These are phyloP conservation scores for Castor canadensis DNA, from an alignment of 2,113 vertebrate species.

Conservation along the genomic window DNA sequence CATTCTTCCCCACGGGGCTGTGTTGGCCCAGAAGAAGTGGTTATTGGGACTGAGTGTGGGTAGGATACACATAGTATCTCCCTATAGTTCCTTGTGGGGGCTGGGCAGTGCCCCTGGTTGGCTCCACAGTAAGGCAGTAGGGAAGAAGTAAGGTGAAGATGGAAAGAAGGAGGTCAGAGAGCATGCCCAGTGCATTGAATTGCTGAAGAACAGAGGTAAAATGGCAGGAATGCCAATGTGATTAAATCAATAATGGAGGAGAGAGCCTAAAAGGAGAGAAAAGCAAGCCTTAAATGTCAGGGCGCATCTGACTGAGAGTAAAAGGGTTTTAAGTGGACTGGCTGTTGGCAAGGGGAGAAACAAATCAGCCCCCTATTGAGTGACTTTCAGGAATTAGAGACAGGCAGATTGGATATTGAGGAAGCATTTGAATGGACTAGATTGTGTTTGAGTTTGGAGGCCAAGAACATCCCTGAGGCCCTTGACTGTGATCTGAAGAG, in stretches of 20 bases:
- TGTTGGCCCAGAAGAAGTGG: background rate
- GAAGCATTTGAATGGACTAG: background rate
- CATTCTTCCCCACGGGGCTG: background rate
- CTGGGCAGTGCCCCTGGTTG: fast-evolving
- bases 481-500: background rate
- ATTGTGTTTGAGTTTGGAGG: slow-evolving; percentile 7
- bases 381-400: slow-evolving; percentile 3
- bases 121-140: background rate
- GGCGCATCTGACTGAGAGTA: background rate
- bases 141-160: background rate
- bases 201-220: background rate
- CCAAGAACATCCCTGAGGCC: background rate
- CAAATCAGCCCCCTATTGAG: slow-evolving; percentile 6
- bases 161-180: fast-evolving
- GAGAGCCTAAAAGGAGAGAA: background rate
- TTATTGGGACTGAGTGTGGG: background rate
- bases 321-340: background rate
- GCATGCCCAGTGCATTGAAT: fast-evolving
- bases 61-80: background rate
- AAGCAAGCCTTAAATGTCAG: background rate
- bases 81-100: fast-evolving
- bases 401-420: slow-evolving; percentile 14
- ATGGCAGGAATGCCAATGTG: background rate
- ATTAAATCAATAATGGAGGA: background rate
- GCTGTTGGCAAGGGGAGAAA: slow-evolving; percentile 19